phyloP scores from a whole-genome alignment of 2,888 invertebrate species.

The Tinea pellionella region DNA sequence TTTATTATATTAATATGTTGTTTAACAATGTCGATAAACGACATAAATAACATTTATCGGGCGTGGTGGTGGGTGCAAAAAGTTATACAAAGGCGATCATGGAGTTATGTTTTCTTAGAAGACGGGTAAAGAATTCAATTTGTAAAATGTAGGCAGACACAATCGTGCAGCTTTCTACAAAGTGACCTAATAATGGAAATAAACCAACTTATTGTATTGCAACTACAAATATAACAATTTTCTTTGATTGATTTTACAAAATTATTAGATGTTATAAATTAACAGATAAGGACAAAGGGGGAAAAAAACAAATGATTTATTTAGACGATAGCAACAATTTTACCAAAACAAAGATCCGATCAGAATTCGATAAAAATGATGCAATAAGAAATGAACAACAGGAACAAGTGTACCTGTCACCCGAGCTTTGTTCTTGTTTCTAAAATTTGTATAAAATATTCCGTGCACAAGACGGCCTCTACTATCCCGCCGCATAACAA shows the following conservation, averaged over 20 bases:
- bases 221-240: too few species aligned
- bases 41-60: slow-evolving; percentile 58
- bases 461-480: slow-evolving; percentile 44
- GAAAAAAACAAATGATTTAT: too few species aligned
- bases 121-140: slow-evolving; percentile 64
- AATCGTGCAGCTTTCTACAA: slow-evolving; percentile 50
- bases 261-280: too few species aligned
- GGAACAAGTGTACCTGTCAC: slow-evolving; percentile 66
- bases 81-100: slow-evolving; percentile 67
- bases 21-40: slow-evolving; percentile 17
- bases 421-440: slow-evolving; percentile 61
- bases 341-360: slow-evolving; percentile 17
- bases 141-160: slow-evolving; percentile 36
- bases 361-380: slow-evolving; percentile 55
- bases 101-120: slow-evolving; percentile 66
- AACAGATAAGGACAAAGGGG: too few species aligned
- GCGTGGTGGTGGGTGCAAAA: slow-evolving; percentile 53
- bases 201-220: background rate
- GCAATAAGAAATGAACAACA: slow-evolving; percentile 61
- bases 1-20: too few species aligned
- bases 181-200: slow-evolving; percentile 30
- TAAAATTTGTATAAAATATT: slow-evolving; percentile 70
- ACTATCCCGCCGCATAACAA: slow-evolving; percentile 4
- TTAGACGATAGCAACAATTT: background rate
- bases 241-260: too few species aligned